Conservation (phyloP, 2,113 vertebrate species). For the Muntiacus muntjak region DNA sequence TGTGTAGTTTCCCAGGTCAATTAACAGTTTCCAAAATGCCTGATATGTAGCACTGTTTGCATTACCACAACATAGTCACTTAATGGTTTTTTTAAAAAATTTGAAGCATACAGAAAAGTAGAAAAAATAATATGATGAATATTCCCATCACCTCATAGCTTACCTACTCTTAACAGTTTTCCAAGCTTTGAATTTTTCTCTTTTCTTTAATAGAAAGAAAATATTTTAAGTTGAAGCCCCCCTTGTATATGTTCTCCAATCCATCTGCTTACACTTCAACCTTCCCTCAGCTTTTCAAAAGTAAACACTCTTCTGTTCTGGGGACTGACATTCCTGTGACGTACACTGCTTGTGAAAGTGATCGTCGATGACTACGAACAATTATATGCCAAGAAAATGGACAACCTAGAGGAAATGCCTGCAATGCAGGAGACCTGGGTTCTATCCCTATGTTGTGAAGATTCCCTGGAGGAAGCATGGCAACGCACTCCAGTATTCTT, state of each 20-base stretch:
- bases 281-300: neutral
- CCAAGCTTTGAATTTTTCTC: neutral
- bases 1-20: neutral
- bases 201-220: neutral
- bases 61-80: neutral
- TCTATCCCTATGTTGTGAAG: neutral
- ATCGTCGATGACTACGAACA: neutral
- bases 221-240: neutral
- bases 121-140: neutral
- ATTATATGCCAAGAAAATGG: neutral
- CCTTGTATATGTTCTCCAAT: neutral
- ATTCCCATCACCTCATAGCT: neutral
- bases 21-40: neutral
- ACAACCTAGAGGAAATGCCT: neutral
- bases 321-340: neutral
- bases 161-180: neutral
- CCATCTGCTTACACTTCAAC: neutral
- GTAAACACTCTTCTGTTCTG: neutral
- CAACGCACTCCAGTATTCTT: neutral
- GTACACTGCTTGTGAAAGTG: neutral
- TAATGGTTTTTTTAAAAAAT: neutral
- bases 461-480: neutral
- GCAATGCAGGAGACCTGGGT: neutral
- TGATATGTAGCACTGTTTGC: neutral
- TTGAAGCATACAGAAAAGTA: neutral